Conservation (phyloP, 2,113 vertebrate genomes). For the Lamprotornis superbus region DNA sequence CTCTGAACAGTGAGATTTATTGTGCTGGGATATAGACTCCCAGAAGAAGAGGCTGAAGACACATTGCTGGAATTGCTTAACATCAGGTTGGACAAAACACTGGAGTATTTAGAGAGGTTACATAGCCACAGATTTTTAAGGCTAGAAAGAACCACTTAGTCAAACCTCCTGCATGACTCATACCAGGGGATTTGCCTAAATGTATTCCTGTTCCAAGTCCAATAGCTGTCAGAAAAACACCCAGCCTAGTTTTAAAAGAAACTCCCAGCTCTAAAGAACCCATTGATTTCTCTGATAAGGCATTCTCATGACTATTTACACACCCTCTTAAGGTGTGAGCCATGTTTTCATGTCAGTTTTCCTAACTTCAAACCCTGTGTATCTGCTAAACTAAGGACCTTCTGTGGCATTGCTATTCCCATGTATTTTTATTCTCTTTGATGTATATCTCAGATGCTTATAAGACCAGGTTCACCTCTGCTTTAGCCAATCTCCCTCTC, state of each 20-base stretch:
- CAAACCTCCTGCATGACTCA: background rate
- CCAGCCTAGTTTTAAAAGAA: background rate
- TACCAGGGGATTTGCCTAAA: background rate
- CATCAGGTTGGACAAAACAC: slow-evolving; percentile 9
- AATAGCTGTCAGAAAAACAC: background rate
- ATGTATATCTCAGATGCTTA: background rate
- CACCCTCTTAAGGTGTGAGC: background rate
- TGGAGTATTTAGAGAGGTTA: background rate
- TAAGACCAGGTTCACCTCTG: background rate
- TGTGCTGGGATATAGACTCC: background rate
- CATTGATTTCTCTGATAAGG: background rate
- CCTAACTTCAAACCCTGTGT: background rate
- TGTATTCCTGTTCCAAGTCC: background rate
- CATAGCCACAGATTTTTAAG: background rate
- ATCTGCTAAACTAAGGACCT: background rate
- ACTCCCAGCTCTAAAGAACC: background rate
- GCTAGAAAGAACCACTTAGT: background rate
- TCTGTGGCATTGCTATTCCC: background rate
- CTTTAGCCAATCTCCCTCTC: background rate
- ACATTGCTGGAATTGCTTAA: slow-evolving; percentile 3
- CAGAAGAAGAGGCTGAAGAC: background rate
- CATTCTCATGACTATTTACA: background rate
- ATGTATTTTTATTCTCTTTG: background rate
- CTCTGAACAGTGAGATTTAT: slow-evolving; percentile 18
- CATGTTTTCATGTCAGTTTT: background rate